Evolutionary conservation across 2,888 invertebrate species (phyloP), one percentile per base, ranked within the genome.

Genomic region (Apodemia hepburni): DNA sequence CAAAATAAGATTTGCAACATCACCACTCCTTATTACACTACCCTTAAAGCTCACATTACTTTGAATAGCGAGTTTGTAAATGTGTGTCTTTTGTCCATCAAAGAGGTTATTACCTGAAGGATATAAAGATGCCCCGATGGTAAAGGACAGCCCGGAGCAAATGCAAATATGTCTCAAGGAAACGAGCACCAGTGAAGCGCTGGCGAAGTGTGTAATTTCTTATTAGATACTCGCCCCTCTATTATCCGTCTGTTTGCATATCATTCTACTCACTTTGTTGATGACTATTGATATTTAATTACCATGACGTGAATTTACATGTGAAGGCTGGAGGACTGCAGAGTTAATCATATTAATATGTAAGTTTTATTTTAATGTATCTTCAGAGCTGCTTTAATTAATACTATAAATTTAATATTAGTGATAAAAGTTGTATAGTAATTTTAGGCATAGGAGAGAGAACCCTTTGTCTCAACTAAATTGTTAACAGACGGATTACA

Each of bases 101-200:
- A 87, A 87, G 88, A 86, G 84, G 89, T 89, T 89, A 89, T 88
- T 89, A 89, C 89, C 89, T 89, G 89, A 84, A 86, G 81, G 84
- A 85, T 79, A 87, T 89, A 86, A 84, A 72, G 73, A 85, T 81
- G 74, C 45, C n/a, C 45, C 45, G 70, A 67, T 70, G 67, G 66
- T 65, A 69, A 66, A 66, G 69, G 71, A 64, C 74, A 75, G 75
- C 85, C 81, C 79, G 75, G 77, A 77, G 85, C 81, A 81, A 81
- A 89, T 89, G 89, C 89, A 88, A 89, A 90, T 89, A 84, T 80
- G 80, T 81, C 78, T 79, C 70, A 62, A 65, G 66, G 64, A 67
- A 62, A 58, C 58, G 58, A 45, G 38, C 57, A 49, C 38, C 69
- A 72, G 71, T 67, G 70, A 69, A 68, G 69, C 62, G 66, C 64